Evolutionary conservation across 2,888 invertebrate species (phyloP), one percentile per base, ranked within the genome.

Genomic region (Zaprionus lineosus): DNA sequence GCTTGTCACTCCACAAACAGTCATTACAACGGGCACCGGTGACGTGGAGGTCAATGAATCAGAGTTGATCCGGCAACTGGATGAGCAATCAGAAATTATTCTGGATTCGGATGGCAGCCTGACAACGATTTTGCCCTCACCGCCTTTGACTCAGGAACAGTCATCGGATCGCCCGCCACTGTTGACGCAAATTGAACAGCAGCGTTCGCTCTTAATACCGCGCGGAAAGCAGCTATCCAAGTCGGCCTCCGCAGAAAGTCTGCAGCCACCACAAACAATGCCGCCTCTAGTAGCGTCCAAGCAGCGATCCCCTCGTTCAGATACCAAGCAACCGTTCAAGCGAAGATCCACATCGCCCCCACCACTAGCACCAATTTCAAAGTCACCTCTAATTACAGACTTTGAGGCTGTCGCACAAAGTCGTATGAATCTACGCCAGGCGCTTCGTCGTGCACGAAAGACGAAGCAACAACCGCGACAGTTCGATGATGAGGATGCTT

Each of bases 401-500:
- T 52, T 64, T 26, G 63, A 74, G 24, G 44, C 19, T 4, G 83
- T 84, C 31, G 86, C 86, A 2, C 86, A 84, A 62, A 88, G 89
- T 51, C 87, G 90, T 1, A 57, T 86, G 65, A 89, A 89, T 79
- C 68, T 90, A 21, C 79, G 87, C 1, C 84, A 89, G 52, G 89
- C 89, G 0, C 46, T 90, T 11, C 88, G 84, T 12, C 87, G 89
- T 14, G 89, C 90, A 0, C 84, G 86, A 9, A 88, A 83, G 26
- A 79, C 81, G 2, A 81, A 81, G 33, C 81, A 79, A 8, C 73
- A 79, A n/a, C 79, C 83, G 0, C 67, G 79, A 2, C 11, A 56
- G 0, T 62, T 67, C 29, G 74, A 76, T 31, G 83, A 79, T 1
- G 83, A 81, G 14, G 74, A 75, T 21, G 41, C 34, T 7, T 2